A percentile compares a stretch with the other conserved stretches of the same genome.
phyloP scores from a whole-genome alignment of 2,888 invertebrate genomes.

The Diplolepis rosae region DNA sequence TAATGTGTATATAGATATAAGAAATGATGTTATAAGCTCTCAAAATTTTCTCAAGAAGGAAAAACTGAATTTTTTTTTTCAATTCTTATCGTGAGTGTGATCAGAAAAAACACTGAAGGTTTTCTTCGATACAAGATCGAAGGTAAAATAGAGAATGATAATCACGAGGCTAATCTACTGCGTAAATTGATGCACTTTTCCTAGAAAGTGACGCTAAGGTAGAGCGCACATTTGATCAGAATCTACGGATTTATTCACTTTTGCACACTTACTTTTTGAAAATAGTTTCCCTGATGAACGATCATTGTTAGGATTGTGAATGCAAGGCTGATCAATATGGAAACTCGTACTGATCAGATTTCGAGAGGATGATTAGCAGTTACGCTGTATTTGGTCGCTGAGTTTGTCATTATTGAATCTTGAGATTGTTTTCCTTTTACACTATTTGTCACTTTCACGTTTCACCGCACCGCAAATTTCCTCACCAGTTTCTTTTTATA shows the following conservation, averaged over 20 bases:
- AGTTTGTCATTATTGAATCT: conserved; percentile 13
- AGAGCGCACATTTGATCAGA: conserved; percentile 39
- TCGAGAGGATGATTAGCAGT: background rate
- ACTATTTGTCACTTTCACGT: conserved; percentile 14
- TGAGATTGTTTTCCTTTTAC: background rate
- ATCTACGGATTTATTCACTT: conserved; percentile 28
- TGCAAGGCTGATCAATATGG: conserved; percentile 46
- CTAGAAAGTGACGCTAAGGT: conserved; percentile 42
- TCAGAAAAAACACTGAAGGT: background rate
- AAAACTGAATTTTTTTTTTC: background rate
- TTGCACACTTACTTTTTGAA: conserved; percentile 45
- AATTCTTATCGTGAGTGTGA: no score
- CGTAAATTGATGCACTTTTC: conserved; percentile 36
- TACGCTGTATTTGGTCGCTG: background rate
- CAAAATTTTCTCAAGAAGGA: no score
- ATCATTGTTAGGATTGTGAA: conserved; percentile 45
- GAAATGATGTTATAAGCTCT: no score
- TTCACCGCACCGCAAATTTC: background rate
- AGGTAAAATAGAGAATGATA: background rate
- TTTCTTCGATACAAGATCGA: no score
- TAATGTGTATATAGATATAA: no score
- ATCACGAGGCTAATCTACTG: conserved; percentile 24
- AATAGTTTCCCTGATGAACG: conserved; percentile 39
- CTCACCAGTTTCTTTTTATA: background rate
- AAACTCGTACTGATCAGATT: conserved; percentile 21